phyloP scores from a whole-genome alignment of 2,113 vertebrate species.

The Tenebrosternarchus preto region DNA sequence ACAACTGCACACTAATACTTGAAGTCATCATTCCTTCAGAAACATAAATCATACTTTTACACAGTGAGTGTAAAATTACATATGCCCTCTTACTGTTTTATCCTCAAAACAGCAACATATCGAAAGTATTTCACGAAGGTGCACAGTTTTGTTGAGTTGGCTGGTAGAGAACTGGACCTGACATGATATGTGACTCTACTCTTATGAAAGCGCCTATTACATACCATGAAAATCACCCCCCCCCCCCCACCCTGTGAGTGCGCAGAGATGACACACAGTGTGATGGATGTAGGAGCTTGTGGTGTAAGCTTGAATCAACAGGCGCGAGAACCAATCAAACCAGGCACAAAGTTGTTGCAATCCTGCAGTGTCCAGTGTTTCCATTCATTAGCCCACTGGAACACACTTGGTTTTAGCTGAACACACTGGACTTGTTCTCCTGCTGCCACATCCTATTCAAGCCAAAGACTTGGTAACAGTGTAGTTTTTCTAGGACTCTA shows the following conservation, averaged over 20 bases:
- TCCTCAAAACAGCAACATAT: background rate
- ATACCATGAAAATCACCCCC: background rate
- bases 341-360: no score
- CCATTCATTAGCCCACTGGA: no score
- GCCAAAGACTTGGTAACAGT: no score
- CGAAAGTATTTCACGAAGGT: no score
- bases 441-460: background rate
- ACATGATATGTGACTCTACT: no score
- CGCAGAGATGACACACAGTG: background rate
- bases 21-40: conserved; percentile 14
- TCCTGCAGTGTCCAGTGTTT: no score
- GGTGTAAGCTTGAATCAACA: no score
- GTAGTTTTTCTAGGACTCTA: background rate
- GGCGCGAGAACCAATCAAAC: no score
- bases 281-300: background rate
- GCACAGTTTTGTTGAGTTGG: no score
- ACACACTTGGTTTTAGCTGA: no score
- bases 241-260: background rate
- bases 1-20: background rate
- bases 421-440: no score
- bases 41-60: background rate
- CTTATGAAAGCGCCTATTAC: background rate
- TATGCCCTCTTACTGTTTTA: background rate
- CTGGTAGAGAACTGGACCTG: no score
- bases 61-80: background rate